These are phyloP conservation scores for Ashinkailepas kermadecensis DNA, from an alignment of 2,888 invertebrate genomes.

Conservation along the genomic window DNA sequence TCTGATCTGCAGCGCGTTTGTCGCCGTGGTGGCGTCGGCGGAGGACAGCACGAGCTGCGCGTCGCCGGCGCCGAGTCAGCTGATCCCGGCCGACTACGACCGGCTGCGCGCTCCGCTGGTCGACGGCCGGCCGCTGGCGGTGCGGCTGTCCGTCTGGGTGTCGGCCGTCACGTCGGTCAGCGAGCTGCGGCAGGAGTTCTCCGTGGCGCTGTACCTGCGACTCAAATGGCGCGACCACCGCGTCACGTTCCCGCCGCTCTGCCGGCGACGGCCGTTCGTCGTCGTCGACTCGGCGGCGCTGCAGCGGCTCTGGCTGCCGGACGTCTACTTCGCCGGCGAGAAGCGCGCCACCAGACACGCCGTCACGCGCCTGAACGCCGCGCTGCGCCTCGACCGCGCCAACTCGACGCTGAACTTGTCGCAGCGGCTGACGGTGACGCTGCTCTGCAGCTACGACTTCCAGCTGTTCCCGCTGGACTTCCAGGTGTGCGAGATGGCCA, in stretches of 20 bases:
- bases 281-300: not conserved
- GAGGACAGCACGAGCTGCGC: not conserved
- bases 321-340: not conserved
- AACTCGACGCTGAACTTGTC: not conserved
- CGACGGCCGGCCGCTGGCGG: not conserved
- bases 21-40: not conserved
- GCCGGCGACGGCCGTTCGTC: not conserved
- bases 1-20: too few relatives aligned
- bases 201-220: not conserved
- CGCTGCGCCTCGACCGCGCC: not conserved
- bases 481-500: not conserved
- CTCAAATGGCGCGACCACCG: slow-evolving; percentile 3
- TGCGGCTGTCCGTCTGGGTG: not conserved
- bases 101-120: not conserved
- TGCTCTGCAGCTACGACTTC: not conserved
- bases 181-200: not conserved
- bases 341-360: not conserved
- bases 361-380: not conserved
- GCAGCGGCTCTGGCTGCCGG: not conserved
- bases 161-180: not conserved
- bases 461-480: not conserved
- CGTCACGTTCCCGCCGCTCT: not conserved
- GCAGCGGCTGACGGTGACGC: not conserved
- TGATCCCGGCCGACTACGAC: slow-evolving; percentile 10
- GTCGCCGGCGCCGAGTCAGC: not conserved